phyloP scores from a whole-genome alignment of 1,140 invertebrate genomes.

The Polypedilum vanderplanki region DNA sequence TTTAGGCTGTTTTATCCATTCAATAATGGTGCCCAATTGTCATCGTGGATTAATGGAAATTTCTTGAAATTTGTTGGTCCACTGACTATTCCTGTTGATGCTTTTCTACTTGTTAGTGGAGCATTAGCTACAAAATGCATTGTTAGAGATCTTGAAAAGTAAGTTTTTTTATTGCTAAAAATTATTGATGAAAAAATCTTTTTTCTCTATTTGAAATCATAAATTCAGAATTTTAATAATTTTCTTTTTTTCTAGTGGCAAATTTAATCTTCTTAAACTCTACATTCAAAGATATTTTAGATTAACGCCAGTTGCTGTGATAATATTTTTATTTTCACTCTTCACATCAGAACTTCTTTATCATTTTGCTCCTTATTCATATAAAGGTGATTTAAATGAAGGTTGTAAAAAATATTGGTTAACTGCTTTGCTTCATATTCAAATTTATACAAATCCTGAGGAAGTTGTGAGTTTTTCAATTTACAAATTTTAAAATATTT shows the following conservation, averaged over 20 bases:
- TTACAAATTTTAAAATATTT: not conserved
- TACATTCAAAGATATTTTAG: not conserved
- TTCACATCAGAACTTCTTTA: not conserved
- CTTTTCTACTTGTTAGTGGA: not conserved
- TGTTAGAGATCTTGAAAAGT: not conserved
- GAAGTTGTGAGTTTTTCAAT: not conserved
- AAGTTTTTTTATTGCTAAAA: not conserved
- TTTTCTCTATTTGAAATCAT: no score
- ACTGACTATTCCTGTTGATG: not conserved
- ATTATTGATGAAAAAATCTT: not conserved
- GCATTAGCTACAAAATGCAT: not conserved
- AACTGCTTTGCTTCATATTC: not conserved
- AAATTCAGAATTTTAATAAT: not conserved
- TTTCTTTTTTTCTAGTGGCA: not conserved
- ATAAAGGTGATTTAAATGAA: not conserved
- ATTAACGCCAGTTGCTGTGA: not conserved
- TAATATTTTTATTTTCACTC: not conserved
- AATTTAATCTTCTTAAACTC: not conserved
- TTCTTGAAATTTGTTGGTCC: not conserved
- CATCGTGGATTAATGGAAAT: not conserved
- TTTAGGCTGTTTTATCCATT: not conserved
- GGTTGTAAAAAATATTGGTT: not conserved
- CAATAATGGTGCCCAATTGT: not conserved
- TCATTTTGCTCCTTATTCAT: not conserved
- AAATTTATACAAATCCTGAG: not conserved